phyloP scores from a whole-genome alignment of 2,113 vertebrate genomes.

The Pipa parva region DNA sequence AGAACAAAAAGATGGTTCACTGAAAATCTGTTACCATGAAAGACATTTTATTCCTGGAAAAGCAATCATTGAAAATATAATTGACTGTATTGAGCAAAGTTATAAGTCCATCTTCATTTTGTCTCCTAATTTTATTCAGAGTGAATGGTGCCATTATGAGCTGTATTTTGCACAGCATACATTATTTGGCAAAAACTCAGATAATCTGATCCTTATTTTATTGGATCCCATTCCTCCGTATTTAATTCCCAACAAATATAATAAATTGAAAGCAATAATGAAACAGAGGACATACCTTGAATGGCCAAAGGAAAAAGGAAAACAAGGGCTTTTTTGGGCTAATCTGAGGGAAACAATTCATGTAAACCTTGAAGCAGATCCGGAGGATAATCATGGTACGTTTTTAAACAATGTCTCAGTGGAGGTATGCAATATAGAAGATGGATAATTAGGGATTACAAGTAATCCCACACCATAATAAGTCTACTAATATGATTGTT shows the following conservation, averaged over 20 bases:
- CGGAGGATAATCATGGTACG: background rate
- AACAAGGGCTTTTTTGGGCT: constrained; percentile 79
- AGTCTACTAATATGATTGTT: too few relatives aligned
- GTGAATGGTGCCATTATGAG: constrained; percentile 92
- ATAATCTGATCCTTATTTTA: constrained; percentile 77
- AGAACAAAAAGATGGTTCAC: constrained; percentile 59
- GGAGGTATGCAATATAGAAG: too few relatives aligned
- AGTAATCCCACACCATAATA: too few relatives aligned
- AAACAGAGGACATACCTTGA: constrained; percentile 74
- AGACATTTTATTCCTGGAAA: constrained; percentile 77
- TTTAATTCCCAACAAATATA: constrained; percentile 76
- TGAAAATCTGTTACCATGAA: constrained; percentile 76
- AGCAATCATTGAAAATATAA: constrained; percentile 83
- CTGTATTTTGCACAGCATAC: constrained; percentile 88
- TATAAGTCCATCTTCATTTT: constrained; percentile 82
- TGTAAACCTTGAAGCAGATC: constrained; percentile 46
- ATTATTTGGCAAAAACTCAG: constrained; percentile 57
- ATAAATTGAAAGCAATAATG: constrained; percentile 83
- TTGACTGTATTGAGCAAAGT: constrained; percentile 79
- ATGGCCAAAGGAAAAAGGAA: constrained; percentile 79
- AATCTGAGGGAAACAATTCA: constrained; percentile 73
- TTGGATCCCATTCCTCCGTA: constrained; percentile 77
- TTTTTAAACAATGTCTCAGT: too few relatives aligned
- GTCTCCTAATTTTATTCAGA: constrained; percentile 84
- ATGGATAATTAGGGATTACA: too few relatives aligned